These are phyloP conservation scores for Julus scandinavius DNA, from an alignment of 2,888 invertebrate species.

Conservation along the genomic window DNA sequence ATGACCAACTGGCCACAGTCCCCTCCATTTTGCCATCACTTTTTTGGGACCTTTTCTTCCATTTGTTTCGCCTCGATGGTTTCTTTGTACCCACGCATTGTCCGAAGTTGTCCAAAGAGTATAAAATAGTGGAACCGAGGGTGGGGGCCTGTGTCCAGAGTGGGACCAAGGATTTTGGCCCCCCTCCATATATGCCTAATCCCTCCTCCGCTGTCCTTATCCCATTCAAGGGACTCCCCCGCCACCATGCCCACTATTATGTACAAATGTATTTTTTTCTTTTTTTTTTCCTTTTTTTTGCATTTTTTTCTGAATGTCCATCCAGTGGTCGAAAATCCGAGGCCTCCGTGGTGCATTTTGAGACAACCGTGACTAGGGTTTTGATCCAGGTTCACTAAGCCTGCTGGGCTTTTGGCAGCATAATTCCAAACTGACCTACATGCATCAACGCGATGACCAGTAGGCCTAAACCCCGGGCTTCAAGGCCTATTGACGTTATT, in stretches of 20 bases:
- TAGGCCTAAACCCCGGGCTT: conserved; percentile 16
- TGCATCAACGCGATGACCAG: conserved; percentile 1
- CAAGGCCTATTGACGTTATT: not conserved
- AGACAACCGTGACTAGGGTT: conserved; percentile 33
- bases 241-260: conserved; percentile 43
- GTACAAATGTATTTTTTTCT: conserved; percentile 44
- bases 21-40: conserved; percentile 49
- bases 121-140: conserved; percentile 34
- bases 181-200: conserved; percentile 39
- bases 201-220: conserved; percentile 40
- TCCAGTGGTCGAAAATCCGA: conserved; percentile 35
- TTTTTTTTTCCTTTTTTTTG: not conserved
- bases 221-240: conserved; percentile 47
- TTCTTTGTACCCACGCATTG: conserved; percentile 44
- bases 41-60: conserved; percentile 53
- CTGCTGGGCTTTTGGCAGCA: conserved; percentile 12
- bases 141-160: conserved; percentile 1
- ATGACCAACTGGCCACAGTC: conserved; percentile 49
- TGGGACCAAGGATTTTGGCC: conserved; percentile 47
- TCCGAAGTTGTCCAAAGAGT: conserved; percentile 50
- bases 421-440: conserved; percentile 27
- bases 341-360: not conserved
- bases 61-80: conserved; percentile 53
- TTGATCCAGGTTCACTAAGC: conserved; percentile 15
- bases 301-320: conserved; percentile 19